Evolutionary conservation across 2,888 invertebrate genomes (phyloP), one percentile per base, ranked within the genome.

Genomic region (Sphaerophoria taeniata): DNA sequence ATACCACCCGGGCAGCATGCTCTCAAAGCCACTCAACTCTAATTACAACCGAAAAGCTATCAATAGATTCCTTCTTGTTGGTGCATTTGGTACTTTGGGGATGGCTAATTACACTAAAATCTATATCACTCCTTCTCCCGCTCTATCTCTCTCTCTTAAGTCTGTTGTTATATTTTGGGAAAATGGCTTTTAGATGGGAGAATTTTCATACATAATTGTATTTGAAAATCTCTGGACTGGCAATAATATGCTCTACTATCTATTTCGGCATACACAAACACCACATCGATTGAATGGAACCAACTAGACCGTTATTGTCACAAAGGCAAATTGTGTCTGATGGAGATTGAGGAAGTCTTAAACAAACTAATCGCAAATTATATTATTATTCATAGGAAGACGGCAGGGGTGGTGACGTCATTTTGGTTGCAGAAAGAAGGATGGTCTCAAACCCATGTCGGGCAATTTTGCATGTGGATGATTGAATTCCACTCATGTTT

Each of bases 81-180:
- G 24, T 14, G 6, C 33, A 4, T 1, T 3, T 11, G 3, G 3
- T 51, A 3, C 6, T 12, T 6, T 3, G 51, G 4, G 65, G 49
- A 36, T 51, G 65, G 49, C 36, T 65, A 36, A 51, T 65, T 65
- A 47, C 31, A 63, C 45, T 63, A 14, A 33, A 63, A 63, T 63
- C 33, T 14, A 63, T 33, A 14, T n/a, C 33, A n/a, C 14, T 12
- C 39, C 39, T 39, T 39, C 3, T 24, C 24, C 24, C 24, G n/a
- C n/a, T 24, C 24, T 24, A 2, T 24, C 24, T 24, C 1, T 24
- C 24, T 24, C 24, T 24, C 24, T 24, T 24, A 2, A 24, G 24
- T 24, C 24, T 24, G 24, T 24, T 24, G 24, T 24, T 24, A 24
- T 2, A 24, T 24, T 24, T 24, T 24, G 24, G 24, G 24, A 24